phyloP scores from a whole-genome alignment of 2,113 vertebrate species.

The Psilopsiagon aymara region DNA sequence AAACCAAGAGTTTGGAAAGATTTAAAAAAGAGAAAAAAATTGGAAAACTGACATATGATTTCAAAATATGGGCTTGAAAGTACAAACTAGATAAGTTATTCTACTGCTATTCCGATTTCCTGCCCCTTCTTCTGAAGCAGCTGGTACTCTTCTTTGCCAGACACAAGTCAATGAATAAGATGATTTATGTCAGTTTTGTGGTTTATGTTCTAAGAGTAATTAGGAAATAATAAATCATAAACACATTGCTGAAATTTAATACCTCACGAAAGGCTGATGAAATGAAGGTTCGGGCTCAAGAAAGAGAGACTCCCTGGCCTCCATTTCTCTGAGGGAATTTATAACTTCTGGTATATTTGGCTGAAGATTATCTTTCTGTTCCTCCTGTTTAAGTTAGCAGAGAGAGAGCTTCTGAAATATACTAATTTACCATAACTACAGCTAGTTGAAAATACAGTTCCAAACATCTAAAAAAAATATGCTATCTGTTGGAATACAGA shows the following conservation, averaged over 20 bases:
- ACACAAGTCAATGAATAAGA: background rate
- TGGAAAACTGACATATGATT: background rate
- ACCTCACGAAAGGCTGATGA: background rate
- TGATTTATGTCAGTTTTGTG: background rate
- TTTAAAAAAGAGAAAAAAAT: background rate
- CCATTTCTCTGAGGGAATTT: background rate
- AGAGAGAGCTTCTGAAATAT: background rate
- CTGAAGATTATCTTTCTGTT: background rate
- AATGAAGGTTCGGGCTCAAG: background rate
- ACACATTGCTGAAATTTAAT: background rate
- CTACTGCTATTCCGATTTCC: background rate
- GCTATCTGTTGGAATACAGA: background rate
- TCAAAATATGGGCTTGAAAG: background rate
- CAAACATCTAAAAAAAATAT: background rate
- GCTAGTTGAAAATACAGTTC: background rate
- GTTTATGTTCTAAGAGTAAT: background rate
- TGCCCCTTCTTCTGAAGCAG: background rate
- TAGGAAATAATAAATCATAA: background rate
- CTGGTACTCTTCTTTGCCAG: background rate
- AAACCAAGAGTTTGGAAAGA: background rate
- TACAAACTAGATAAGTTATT: background rate
- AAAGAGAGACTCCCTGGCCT: background rate
- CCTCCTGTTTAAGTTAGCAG: background rate
- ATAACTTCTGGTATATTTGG: background rate
- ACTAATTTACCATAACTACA: background rate